Evolutionary conservation across 2,888 invertebrate species (phyloP), one percentile per base, ranked within the genome.

Genomic region (Thymelicus sylvestris): DNA sequence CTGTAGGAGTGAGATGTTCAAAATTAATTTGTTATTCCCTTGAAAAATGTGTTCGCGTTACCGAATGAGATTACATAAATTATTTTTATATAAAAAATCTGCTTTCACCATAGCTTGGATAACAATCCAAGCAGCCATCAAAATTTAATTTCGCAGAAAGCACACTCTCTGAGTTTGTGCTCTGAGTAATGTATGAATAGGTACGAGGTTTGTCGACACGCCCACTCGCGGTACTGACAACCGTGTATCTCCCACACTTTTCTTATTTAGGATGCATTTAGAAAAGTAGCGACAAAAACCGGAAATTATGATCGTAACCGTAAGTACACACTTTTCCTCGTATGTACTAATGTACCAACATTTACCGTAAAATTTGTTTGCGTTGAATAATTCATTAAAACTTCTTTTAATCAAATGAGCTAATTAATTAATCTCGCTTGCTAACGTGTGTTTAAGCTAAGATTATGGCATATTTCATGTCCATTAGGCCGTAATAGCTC

Each of bases 111-210:
- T 82, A n/a, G 83, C 81, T 86, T n/a, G n/a, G n/a, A n/a, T n/a
- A n/a, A n/a, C n/a, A n/a, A 89, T 86, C 83, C 84, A 80, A 80
- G 83, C 82, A 85, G 81, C 83, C 87, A 88, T 90, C 89, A 90
- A 90, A 91, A 90, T 90, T 91, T 91, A 91, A 91, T 91, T 91
- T 91, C 75, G 84, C 86, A 89, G 88, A 90, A 86, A 91, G 91
- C 87, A 88, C 89, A 87, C 85, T 87, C 83, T 76, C 81, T 81
- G 82, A 81, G 89, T 90, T n/a, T n/a, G n/a, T n/a, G n/a, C 83
- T 76, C 81, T 81, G 82, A 81, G 89, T 90, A 88, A 90, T 89
- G 85, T 88, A 88, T 87, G 85, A 86, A 31, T 81, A 80, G 84
- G 84, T 84, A 82, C 81, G 82, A 80, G 77, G 72, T 77, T 75